Base-by-base conservation (phyloP, 1,140 invertebrate species). In the Hypsibius dujardini region DNA sequence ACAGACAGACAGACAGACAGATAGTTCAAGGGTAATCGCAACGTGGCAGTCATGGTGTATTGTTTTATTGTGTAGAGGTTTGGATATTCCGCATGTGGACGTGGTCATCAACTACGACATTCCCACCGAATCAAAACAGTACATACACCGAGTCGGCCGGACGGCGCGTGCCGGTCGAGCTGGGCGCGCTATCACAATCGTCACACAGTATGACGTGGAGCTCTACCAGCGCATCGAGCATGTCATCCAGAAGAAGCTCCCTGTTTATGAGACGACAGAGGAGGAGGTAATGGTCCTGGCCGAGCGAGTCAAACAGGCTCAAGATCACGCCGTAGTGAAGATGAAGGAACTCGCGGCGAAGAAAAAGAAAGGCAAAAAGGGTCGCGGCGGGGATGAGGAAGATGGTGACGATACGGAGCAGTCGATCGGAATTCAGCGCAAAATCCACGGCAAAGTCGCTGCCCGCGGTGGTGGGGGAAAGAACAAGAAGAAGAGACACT, bases 41-140 rank as follows among this genome's bases (percentile, higher is more conserved):
- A n/a, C n/a, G n/a, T n/a, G n/a, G n/a, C n/a, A n/a, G n/a, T n/a
- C n/a, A n/a, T n/a, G n/a, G n/a, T n/a, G n/a, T n/a, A n/a, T n/a
- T n/a, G n/a, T n/a, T n/a, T n/a, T n/a, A n/a, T n/a, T n/a, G n/a
- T 56, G 7, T 56, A 56, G 50, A n/a, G 93, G 94, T 78, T 83
- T 98, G 70, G 95, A 98, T 81, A 98, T 99, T 76, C 93, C 94
- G 0, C 92, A 96, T 79, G 94, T 99, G 42, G 95, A 98, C 81
- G 86, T 95, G 71, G 94, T 98, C 1, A 86, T 99, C 14, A 98
- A 99, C 81, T 90, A 92, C 80, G 95, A 98, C 79, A 93, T 98
- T 77, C 95, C 94, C 1, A 90, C 89, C 46, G 90, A 94, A 77
- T 90, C 89, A 75, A 95, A 96, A 79, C 91, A 95, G 81, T 97